Evolutionary conservation across 1,140 invertebrate species (phyloP).

Genomic region (Drosophila cardini): DNA sequence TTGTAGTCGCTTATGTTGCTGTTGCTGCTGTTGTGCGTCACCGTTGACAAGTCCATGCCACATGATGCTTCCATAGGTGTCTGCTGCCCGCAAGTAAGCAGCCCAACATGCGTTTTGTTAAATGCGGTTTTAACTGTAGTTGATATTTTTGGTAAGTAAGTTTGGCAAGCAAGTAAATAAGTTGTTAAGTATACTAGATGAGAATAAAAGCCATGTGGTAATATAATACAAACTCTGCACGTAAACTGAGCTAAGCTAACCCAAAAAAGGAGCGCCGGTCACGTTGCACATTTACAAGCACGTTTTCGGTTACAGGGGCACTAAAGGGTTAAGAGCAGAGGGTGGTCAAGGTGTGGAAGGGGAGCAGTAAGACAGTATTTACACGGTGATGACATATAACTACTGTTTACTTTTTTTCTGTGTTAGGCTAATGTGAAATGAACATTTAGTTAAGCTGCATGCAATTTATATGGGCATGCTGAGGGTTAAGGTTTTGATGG

Average conservation of each 20-base stretch:
- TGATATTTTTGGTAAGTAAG: slow-evolving; percentile 21
- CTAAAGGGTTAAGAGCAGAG: slow-evolving; percentile 5
- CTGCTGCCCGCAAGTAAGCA: slow-evolving; percentile 60
- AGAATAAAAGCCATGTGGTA: slow-evolving; percentile 54
- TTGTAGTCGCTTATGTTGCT: slow-evolving; percentile 28
- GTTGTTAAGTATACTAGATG: slow-evolving; percentile 58
- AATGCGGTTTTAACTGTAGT: slow-evolving; percentile 49
- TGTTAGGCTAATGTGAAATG: slow-evolving; percentile 53
- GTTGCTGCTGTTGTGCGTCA: slow-evolving; percentile 31
- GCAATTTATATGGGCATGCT: slow-evolving; percentile 20
- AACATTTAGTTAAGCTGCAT: slow-evolving; percentile 60
- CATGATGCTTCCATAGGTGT: slow-evolving; percentile 66
- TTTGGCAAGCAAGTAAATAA: slow-evolving; percentile 34
- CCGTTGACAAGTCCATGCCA: slow-evolving; percentile 52
- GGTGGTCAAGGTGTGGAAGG: neutral
- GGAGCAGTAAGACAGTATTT: slow-evolving; percentile 15
- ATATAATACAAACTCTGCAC: slow-evolving; percentile 51
- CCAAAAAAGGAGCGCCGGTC: slow-evolving; percentile 68
- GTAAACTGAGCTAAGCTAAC: slow-evolving; percentile 54
- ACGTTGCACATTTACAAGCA: slow-evolving; percentile 69
- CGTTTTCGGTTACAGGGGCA: slow-evolving; percentile 63
- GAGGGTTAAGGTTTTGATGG: slow-evolving; percentile 22
- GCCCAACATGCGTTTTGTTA: slow-evolving; percentile 50
- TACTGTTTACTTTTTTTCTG: slow-evolving; percentile 39
- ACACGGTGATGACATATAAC: slow-evolving; percentile 69